Evolutionary conservation across 1,140 invertebrate genomes (phyloP), one percentile per base, ranked within the genome.

Genomic region (Atopsyche davidsoni): DNA sequence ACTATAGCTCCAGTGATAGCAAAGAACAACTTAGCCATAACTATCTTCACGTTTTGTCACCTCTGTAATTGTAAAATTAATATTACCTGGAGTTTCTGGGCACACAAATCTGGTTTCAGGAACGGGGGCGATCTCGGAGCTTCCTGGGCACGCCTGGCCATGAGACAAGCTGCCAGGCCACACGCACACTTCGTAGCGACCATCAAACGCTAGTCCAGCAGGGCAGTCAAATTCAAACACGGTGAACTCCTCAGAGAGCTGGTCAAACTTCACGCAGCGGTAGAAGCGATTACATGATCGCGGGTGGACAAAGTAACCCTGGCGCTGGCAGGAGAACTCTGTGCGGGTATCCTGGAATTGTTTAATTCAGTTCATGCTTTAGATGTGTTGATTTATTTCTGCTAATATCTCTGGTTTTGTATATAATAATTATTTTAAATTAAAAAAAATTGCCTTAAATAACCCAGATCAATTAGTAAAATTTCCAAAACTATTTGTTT

Each of bases 141-240:
- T 81, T 58, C 83, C 80, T 35, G 79, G 79, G 64, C 87, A 90
- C 3, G 86, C 79, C 3, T 81, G 77, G 4, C 82, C 80, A 63
- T 83, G 69, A 0, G 84, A 75, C 21, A 85, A 60, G 19, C 81
- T 83, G 55, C 82, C 82, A 9, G 87, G 87, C 87, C 87, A 89
- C 7, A 87, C 86, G 59, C 88, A 91, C 32, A 89, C 85, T 64
- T 87, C 86, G 49, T 81, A 84, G 14, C 75, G 68, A 46, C 86
- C 82, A 62, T 90, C 87, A 61, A 89, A 90, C 1, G 85, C 83
- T 13, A 89, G 64, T n/a, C 86, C 87, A 48, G 79, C 75, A 0
- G 87, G 87, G 68, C 88, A 90, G 60, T 87, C 84, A 60, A 88
- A 90, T 63, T 89, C 85, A 60, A 89, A 89, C 1, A 88, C 83